Percentiles rank a stretch among this genome's conserved stretches.
phyloP scores from a whole-genome alignment of 2,888 invertebrate species.

The Microdon myrmicae region DNA sequence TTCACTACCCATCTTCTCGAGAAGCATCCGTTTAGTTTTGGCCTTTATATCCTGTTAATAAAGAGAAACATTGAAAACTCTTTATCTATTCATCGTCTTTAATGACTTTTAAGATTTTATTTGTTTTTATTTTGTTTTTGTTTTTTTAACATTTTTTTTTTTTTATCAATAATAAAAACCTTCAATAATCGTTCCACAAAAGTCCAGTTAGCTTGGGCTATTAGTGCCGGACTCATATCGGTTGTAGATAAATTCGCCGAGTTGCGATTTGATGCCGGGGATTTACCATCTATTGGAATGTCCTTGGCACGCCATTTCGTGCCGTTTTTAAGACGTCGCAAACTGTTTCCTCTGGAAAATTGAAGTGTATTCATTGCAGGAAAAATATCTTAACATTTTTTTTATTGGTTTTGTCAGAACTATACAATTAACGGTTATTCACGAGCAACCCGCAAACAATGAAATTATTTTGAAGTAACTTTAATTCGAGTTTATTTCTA shows the following conservation, averaged over 20 bases:
- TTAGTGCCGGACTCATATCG: conserved; percentile 80
- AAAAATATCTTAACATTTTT: conserved; percentile 17
- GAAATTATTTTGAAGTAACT: conserved; percentile 25
- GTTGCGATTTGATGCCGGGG: conserved; percentile 61
- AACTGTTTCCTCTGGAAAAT: conserved; percentile 68
- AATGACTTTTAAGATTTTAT: neutral
- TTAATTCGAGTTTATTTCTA: conserved; percentile 36
- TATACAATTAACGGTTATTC: too few relatives aligned
- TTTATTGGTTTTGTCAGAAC: too few relatives aligned
- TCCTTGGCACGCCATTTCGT: conserved; percentile 75
- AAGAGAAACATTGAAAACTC: conserved; percentile 13
- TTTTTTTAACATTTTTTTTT: too few relatives aligned
- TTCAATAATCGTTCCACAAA: conserved; percentile 97
- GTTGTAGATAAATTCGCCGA: conserved; percentile 65
- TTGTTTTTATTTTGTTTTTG: too few relatives aligned
- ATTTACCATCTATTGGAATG: conserved; percentile 69
- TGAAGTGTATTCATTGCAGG: conserved; percentile 47
- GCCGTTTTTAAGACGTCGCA: conserved; percentile 72
- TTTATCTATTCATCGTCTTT: neutral
- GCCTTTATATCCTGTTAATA: conserved; percentile 83
- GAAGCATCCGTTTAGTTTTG: conserved; percentile 96
- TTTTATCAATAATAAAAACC: conserved; percentile 71
- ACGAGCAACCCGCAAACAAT: conserved; percentile 26
- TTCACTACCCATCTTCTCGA: conserved; percentile 99
- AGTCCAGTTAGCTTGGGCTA: conserved; percentile 96